Evolutionary conservation across 2,888 invertebrate species (phyloP).

Genomic region (Teleogryllus oceanicus): DNA sequence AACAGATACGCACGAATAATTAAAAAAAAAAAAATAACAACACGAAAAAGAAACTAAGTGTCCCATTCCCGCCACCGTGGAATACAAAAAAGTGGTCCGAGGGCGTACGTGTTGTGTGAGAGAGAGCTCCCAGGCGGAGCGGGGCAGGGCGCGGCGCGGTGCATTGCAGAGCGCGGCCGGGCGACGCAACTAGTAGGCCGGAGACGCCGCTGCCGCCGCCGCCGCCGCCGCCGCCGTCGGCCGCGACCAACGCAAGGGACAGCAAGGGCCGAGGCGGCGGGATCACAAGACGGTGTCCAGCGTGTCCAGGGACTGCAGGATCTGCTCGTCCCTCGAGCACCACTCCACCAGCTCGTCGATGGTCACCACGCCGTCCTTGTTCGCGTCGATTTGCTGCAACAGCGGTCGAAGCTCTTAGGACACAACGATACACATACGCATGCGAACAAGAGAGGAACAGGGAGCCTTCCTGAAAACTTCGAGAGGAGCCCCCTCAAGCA

Average conservation of each 20-base stretch:
- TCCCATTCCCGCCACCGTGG: too few relatives aligned
- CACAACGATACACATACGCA: too few relatives aligned
- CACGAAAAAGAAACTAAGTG: too few relatives aligned
- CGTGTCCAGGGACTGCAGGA: slow-evolving; percentile 65
- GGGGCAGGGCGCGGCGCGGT: not conserved
- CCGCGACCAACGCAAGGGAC: not conserved
- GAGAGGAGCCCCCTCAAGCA: too few relatives aligned
- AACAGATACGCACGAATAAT: not conserved
- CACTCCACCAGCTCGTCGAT: slow-evolving; percentile 76
- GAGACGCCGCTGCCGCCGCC: not conserved
- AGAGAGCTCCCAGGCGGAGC: too few relatives aligned
- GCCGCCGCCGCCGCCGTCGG: not conserved
- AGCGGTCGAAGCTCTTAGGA: not conserved
- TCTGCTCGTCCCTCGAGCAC: slow-evolving; percentile 70
- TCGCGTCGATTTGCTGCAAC: slow-evolving; percentile 70
- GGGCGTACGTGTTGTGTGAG: too few relatives aligned
- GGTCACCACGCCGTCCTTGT: slow-evolving; percentile 76
- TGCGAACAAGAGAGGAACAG: too few relatives aligned
- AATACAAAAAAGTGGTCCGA: too few relatives aligned
- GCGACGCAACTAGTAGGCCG: not conserved
- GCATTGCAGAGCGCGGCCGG: too few relatives aligned
- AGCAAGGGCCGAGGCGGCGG: not conserved
- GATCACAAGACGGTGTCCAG: slow-evolving; percentile 73
- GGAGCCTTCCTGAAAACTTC: too few relatives aligned
- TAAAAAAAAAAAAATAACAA: not conserved